Evolutionary conservation across 2,797 vertebrate species (phyloP), one percentile per base, ranked within the genome.

Genomic region (Cercopithecus mitis): DNA sequence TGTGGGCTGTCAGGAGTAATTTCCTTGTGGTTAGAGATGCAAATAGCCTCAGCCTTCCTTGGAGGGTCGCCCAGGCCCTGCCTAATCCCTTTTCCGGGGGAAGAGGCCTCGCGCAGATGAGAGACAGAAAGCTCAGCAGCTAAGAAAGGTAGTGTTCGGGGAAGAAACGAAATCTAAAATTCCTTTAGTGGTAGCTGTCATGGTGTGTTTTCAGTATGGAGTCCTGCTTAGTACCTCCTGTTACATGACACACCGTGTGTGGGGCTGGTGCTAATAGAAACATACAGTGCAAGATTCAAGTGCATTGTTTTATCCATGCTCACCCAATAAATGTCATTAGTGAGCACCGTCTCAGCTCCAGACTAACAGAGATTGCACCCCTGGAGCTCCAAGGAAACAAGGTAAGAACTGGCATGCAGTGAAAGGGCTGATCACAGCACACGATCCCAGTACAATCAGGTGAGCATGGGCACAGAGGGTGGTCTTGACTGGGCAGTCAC

Each of bases 1-100:
- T 72, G 93, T 76, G 93, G 55, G 20, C 94, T 96, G 91, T 96
- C 96, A 90, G 80, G 4, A 77, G 86, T 93, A 39, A 97, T 97
- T 97, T 97, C 97, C 97, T 95, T 87, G 93, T 45, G 88, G 55
- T 94, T 94, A 84, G 90, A 90, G 79, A 95, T 50, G 83, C 90
- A 97, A 87, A 95, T 47, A 47, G 79, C 75, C 14, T 79, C 93
- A 39, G 88, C 73, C 91, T 94, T 94, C 41, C 79, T 95, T 50
- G 1, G 85, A 76, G 73, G 92, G 90, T 83, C 25, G 2, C 61
- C 50, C 11, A 67, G 76, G 45, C 36, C 67, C 79, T 52, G 27
- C 36, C 58, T 87, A 24, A 57, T 52, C 57, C 57, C 77, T 88
- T 81, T 85, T 52, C 41, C 0, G 0, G 14, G 33, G 36, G 43